phyloP scores from a whole-genome alignment of 2,113 vertebrate genomes.

The Pandion haliaetus region DNA sequence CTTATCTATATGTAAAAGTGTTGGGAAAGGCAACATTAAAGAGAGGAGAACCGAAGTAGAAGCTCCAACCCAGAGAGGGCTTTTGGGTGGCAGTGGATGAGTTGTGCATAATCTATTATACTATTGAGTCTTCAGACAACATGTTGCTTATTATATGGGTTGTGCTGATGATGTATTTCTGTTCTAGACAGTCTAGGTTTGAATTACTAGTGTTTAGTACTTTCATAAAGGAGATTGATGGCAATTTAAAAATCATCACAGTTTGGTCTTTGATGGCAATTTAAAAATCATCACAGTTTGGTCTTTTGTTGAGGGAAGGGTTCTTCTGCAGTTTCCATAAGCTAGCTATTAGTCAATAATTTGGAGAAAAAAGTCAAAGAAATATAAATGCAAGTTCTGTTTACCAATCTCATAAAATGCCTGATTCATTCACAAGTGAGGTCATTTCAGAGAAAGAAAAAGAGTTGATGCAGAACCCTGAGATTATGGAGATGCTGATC shows the following conservation, averaged over 20 bases:
- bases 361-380: neutral
- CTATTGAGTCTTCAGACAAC: slow-evolving; percentile 3
- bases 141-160: slow-evolving; percentile 49
- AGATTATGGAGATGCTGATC: slow-evolving; percentile 57
- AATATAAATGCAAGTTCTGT: slow-evolving; percentile 1
- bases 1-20: neutral
- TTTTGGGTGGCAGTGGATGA: neutral
- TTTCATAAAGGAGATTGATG: slow-evolving; percentile 35
- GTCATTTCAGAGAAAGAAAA: neutral
- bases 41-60: neutral
- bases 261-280: slow-evolving; percentile 9
- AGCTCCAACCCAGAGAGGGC: neutral
- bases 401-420: neutral
- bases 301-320: neutral
- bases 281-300: slow-evolving; percentile 3
- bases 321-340: neutral
- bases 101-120: slow-evolving; percentile 38
- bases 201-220: slow-evolving; percentile 38
- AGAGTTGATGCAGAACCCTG: slow-evolving; percentile 46
- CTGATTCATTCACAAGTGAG: neutral
- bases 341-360: neutral
- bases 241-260: slow-evolving; percentile 14
- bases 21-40: neutral
- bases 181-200: slow-evolving; percentile 35
- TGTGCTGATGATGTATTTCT: slow-evolving; percentile 50